Conservation (phyloP, 2,113 vertebrate species). For the pig (Sus scrofa) region T2T-Sscrofa CM000824.6:196691001-196691500, state of each 20-base stretch:
- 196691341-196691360: neutral
- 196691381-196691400: neutral
- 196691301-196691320: neutral
- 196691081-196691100: neutral
- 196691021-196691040: neutral
- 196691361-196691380: neutral
- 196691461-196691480: neutral
- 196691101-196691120: neutral
- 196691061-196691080: neutral
- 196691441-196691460: neutral
- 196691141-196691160: neutral
- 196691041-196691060: neutral
- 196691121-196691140: neutral
- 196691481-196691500: neutral
- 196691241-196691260: neutral
- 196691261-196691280: neutral
- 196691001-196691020: fast-evolving
- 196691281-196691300: neutral
- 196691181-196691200: neutral
- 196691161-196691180: neutral
- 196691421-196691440: neutral
- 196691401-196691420: neutral
- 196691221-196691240: neutral
- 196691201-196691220: neutral
- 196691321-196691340: neutral